These are phyloP conservation scores for Drosophila bunnanda DNA, from an alignment of 2,888 invertebrate species.

Conservation along the genomic window DNA sequence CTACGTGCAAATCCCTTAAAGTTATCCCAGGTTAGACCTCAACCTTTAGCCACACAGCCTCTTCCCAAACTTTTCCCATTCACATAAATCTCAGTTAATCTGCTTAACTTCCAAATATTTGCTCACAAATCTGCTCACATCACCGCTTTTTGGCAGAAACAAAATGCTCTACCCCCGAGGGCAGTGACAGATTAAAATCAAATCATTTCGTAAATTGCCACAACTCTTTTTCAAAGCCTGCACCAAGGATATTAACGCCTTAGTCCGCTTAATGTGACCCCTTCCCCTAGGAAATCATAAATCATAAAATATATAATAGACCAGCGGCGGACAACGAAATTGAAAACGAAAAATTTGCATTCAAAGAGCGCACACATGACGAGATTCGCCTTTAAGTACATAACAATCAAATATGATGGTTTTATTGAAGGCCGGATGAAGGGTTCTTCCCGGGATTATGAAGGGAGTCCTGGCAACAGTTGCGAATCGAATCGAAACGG, in stretches of 20 bases:
- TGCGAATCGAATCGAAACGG: conserved; percentile 68
- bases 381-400: conserved; percentile 61
- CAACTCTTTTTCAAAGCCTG: conserved; percentile 55
- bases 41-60: not conserved
- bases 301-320: conserved; percentile 62
- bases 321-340: conserved; percentile 50
- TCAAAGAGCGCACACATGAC: conserved; percentile 31
- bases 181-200: conserved; percentile 66
- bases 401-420: conserved; percentile 75
- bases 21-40: not conserved
- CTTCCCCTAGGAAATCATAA: conserved; percentile 52
- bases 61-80: not conserved
- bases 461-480: conserved; percentile 67
- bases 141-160: conserved; percentile 34
- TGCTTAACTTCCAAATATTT: conserved; percentile 31
- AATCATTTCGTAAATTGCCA: conserved; percentile 63
- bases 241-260: conserved; percentile 72
- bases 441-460: conserved; percentile 36
- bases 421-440: conserved; percentile 50
- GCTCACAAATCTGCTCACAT: conserved; percentile 55
- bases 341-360: conserved; percentile 61
- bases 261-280: conserved; percentile 58
- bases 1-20: not conserved
- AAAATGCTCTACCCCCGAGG: conserved; percentile 32
- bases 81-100: conserved; percentile 25